phyloP scores from a whole-genome alignment of 2,888 invertebrate species.

The Nebria salina region DNA sequence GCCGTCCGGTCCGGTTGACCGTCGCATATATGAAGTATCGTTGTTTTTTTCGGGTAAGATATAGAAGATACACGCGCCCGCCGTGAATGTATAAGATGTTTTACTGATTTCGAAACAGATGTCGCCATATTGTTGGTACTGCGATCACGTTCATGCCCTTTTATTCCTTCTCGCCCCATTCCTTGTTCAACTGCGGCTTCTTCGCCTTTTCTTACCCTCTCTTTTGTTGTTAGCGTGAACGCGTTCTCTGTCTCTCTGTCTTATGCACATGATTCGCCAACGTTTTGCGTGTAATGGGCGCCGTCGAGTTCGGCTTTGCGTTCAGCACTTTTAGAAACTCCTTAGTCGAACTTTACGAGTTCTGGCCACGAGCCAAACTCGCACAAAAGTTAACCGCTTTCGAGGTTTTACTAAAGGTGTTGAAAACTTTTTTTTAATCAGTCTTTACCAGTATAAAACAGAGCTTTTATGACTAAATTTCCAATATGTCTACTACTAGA shows the following conservation, averaged over 20 bases:
- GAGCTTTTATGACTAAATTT: background rate
- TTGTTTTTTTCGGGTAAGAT: slow-evolving; percentile 57
- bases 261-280: no score
- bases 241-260: background rate
- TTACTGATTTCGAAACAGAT: slow-evolving; percentile 52
- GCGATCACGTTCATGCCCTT: slow-evolving; percentile 6
- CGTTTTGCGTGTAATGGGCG: slow-evolving; percentile 10
- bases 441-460: no score
- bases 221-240: background rate
- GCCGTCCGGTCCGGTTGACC: slow-evolving; percentile 38
- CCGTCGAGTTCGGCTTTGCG: slow-evolving; percentile 38
- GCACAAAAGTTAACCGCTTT: no score
- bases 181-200: slow-evolving; percentile 10
- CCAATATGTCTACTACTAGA: background rate
- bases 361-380: background rate
- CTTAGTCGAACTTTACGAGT: slow-evolving; percentile 49
- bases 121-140: slow-evolving; percentile 39
- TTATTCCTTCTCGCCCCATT: background rate
- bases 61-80: slow-evolving; percentile 56
- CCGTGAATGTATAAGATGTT: slow-evolving; percentile 22
- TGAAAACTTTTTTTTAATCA: background rate
- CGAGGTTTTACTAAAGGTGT: background rate
- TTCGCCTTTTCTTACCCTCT: slow-evolving; percentile 10
- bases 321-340: slow-evolving; percentile 50
- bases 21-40: slow-evolving; percentile 28